Evolutionary conservation across 2,888 invertebrate species (phyloP).

Genomic region (Diachrysia chrysitis): DNA sequence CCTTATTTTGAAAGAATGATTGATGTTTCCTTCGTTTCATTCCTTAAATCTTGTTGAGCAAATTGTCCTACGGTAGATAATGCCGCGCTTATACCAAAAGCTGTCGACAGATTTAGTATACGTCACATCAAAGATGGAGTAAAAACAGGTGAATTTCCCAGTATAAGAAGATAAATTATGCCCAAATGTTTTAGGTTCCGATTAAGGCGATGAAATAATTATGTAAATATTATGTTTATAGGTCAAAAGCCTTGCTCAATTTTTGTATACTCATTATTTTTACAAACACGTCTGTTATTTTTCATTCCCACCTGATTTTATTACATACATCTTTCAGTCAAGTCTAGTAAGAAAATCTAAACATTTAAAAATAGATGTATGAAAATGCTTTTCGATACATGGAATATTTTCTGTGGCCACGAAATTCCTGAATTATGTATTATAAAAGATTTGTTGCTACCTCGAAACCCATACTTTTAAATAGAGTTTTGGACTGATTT

Average conservation of each 20-base stretch:
- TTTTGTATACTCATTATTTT: constrained; percentile 1
- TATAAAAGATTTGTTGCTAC: background rate
- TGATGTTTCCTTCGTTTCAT: constrained; percentile 15
- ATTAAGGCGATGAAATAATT: background rate
- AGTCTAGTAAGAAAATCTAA: background rate
- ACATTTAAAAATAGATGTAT: background rate
- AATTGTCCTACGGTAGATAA: constrained; percentile 26
- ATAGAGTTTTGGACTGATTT: too few relatives aligned
- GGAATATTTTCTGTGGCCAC: background rate
- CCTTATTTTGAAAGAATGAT: constrained; percentile 36
- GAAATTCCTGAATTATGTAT: background rate
- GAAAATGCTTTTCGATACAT: background rate
- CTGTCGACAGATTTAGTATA: background rate
- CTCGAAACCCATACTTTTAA: background rate
- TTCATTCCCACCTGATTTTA: constrained; percentile 3
- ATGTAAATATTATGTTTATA: constrained; percentile 4
- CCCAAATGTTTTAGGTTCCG: background rate
- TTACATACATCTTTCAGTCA: background rate
- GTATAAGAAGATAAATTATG: background rate
- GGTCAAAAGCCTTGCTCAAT: background rate
- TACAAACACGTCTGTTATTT: background rate
- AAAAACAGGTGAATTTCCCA: background rate
- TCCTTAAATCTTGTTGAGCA: constrained; percentile 16
- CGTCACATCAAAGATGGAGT: background rate
- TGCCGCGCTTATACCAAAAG: constrained; percentile 12